Conservation (phyloP, 2,797 vertebrate genomes). For the Channallabes apus region DNA sequence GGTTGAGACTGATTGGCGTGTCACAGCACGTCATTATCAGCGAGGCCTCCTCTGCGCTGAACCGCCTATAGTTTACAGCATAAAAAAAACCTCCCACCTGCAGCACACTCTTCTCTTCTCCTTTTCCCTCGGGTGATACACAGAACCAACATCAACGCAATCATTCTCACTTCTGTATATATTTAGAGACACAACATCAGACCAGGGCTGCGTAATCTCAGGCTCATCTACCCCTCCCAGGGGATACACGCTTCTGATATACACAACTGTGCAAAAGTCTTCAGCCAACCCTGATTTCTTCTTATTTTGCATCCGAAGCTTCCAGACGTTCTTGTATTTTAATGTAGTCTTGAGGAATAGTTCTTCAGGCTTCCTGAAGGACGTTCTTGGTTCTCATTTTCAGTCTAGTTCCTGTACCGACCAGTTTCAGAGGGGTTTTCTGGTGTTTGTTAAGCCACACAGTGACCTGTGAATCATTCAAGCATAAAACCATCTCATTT, state of each 20-base stretch:
- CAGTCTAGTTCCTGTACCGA: no score
- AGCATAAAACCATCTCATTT: no score
- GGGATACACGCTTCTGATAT: neutral
- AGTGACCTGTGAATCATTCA: no score
- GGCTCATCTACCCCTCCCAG: neutral
- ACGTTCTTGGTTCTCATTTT: no score
- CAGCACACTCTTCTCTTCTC: neutral
- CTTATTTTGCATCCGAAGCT: no score
- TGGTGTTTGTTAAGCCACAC: no score
- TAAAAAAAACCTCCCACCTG: neutral
- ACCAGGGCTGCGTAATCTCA: neutral
- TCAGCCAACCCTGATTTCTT: no score
- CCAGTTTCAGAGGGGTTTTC: no score
- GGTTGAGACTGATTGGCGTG: neutral
- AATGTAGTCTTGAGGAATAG: no score
- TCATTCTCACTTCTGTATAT: neutral
- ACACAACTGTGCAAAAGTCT: no score
- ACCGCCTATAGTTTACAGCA: neutral
- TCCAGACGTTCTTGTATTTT: no score
- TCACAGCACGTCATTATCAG: conserved; percentile 12
- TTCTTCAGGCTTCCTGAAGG: no score
- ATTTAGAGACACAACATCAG: neutral
- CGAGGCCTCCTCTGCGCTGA: neutral
- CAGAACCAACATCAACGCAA: neutral
- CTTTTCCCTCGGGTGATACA: neutral